Base-by-base conservation (phyloP, 2,888 invertebrate genomes). In the Miltochrista miniata region DNA sequence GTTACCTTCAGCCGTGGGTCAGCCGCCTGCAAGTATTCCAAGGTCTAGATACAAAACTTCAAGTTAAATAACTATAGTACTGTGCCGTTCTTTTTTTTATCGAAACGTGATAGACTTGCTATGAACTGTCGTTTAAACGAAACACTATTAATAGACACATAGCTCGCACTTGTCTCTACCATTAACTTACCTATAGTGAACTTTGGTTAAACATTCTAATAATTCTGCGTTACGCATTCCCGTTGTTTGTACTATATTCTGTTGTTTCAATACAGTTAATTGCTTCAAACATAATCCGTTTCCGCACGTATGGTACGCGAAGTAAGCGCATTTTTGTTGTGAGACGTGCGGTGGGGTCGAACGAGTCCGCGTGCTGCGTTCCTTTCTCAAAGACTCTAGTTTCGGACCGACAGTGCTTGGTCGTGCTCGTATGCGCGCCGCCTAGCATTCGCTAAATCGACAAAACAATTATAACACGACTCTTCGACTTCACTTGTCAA, bases 361-460 rank as follows among this genome's bases (percentile, higher is more conserved):
- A 61, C 58, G 66, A 59, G 68, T 64, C 61, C 66, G 69, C 63
- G 59, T 66, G 64, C 61, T 72, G 68, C 64, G 73, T 72, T 72
- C 75, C 80, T 80, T 81, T 81, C 82, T 81, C 83, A 76, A 73
- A 69, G 70, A 60, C 63, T 66, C 69, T 76, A 89, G 87, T 88
- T 67, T 61, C 73, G 71, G 68, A 73, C 72, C 77, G 75, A 69
- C 83, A 64, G 59, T 71, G 79, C 69, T 59, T 62, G 64, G 74
- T 58, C 65, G 77, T 74, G 71, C 79, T 70, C 83, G 87, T 72
- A 67, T 76, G 66, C 64, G 64, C 64, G 53, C 56, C 59, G 57
- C 52, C 51, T 44, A 52, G 51, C 61, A 53, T 60, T 57, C 51
- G 59, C 45, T 43, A 68, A 50, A 51, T 56, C 11, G 11, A 1